Conservation (phyloP, 2,888 invertebrate genomes). For the Phortica okadai region DNA sequence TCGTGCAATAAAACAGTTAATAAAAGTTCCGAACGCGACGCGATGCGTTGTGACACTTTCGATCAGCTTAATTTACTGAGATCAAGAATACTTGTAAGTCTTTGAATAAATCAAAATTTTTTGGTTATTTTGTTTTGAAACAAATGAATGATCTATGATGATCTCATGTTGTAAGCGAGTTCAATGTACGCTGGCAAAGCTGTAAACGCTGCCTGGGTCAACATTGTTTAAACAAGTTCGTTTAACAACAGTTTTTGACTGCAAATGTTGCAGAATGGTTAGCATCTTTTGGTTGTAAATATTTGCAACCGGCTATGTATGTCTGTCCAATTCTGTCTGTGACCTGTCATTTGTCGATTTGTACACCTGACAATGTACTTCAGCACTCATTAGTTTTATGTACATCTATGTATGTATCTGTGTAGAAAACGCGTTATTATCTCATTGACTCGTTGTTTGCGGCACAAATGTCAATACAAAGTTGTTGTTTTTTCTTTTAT, state of each 20-base stretch:
- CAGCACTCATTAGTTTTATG: too few relatives aligned
- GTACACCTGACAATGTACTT: slow-evolving; percentile 20
- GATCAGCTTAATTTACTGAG: too few relatives aligned
- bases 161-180: not conserved
- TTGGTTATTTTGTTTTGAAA: not conserved
- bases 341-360: slow-evolving; percentile 15
- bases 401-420: not conserved
- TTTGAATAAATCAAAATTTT: too few relatives aligned
- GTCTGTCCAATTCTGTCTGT: not conserved
- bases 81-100: too few relatives aligned
- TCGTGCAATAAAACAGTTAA: slow-evolving; percentile 8
- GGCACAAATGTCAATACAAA: slow-evolving; percentile 2
- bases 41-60: not conserved
- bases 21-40: not conserved
- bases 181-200: not conserved
- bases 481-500: not conserved
- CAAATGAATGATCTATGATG: not conserved
- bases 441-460: not conserved
- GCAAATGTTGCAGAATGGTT: too few relatives aligned
- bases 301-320: not conserved
- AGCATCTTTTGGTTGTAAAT: too few relatives aligned
- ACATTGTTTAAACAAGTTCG: too few relatives aligned
- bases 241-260: too few relatives aligned
- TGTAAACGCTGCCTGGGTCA: not conserved
- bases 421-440: slow-evolving; percentile 7